phyloP scores from a whole-genome alignment of 2,797 vertebrate species.

The Enteromius paludinosus region DNA sequence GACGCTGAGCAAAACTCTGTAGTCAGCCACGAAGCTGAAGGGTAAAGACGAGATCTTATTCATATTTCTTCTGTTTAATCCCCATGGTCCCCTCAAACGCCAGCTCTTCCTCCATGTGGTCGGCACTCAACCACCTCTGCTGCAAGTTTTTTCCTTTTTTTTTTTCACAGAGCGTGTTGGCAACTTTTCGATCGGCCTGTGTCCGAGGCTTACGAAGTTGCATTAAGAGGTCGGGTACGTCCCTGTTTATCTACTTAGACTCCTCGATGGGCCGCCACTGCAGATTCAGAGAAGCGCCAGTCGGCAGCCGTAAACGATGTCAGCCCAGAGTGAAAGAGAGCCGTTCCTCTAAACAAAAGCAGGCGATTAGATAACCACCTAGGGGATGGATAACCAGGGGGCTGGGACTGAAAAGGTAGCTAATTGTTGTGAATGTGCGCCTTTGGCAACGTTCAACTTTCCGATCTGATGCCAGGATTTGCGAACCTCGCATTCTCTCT shows the following conservation, averaged over 20 bases:
- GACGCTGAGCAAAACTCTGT: slow-evolving; percentile 19
- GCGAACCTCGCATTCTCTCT: slow-evolving; percentile 55
- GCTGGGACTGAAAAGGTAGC: slow-evolving; percentile 60
- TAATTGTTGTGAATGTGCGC: slow-evolving; percentile 64
- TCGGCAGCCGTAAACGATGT: slow-evolving; percentile 41
- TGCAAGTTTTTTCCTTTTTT: not conserved
- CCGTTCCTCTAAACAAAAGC: slow-evolving; percentile 61
- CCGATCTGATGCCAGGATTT: slow-evolving; percentile 62
- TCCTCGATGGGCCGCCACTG: slow-evolving; percentile 39
- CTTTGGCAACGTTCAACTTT: slow-evolving; percentile 64
- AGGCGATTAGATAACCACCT: slow-evolving; percentile 61
- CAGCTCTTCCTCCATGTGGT: not conserved
- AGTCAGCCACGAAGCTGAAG: slow-evolving; percentile 19
- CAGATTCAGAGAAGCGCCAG: slow-evolving; percentile 35
- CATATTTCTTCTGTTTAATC: slow-evolving; percentile 13
- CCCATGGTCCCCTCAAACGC: not conserved
- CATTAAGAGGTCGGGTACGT: slow-evolving; percentile 38
- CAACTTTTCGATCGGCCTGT: slow-evolving; percentile 8
- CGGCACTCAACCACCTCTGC: slow-evolving; percentile 10
- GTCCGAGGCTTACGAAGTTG: slow-evolving; percentile 51
- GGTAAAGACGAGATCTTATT: slow-evolving; percentile 25
- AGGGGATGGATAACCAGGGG: slow-evolving; percentile 57
- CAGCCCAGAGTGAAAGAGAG: slow-evolving; percentile 52
- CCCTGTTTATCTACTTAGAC: slow-evolving; percentile 54
- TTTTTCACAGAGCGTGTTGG: slow-evolving; percentile 21